Base-by-base conservation (phyloP, 2,113 vertebrate genomes). In the Hyaena hyaena region DNA sequence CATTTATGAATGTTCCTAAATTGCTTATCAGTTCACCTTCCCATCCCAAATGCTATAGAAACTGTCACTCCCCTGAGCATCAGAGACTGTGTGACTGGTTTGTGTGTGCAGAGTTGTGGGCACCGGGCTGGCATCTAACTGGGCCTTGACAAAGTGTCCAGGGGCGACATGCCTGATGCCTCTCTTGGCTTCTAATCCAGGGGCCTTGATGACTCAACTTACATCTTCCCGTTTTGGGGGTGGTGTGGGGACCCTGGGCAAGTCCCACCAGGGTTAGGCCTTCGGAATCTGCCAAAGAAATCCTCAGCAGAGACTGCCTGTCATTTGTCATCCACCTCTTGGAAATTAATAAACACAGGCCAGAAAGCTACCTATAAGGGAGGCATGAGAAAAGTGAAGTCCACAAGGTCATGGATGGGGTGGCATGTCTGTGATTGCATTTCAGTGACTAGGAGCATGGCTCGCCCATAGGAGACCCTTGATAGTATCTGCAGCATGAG, bases 321-420 rank as follows among this genome's bases (percentile, higher is more conserved):
- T n/a, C 80, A 71, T 53, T 84, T 87, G 0, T 21, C 74, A n/a
- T 69, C 15, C 1, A 21, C 63, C 88, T 85, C 53, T 85, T 61
- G 39, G 82, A 84, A 82, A 93, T 85, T 66, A 93, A 48, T 43
- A 88, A 92, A 73, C 86, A 88, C 21, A 50, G 92, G 93, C 73
- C 77, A 90, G 35, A 55, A 55, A 92, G 39, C 21, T 35, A 14
- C 45, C 68, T 53, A 9, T 19, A 35, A 17, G 66, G 86, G 85
- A 76, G 73, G 66, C 21, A 23, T 21, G 89, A 92, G 82, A 73
- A 83, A 90, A 43, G 68, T 0, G 35, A 85, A 43, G 65, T 28
- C 66, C 11, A 1, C 1, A 28, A 73, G 48, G 93, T 39, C 80
- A 48, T 7, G n/a, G 58, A 15, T 7, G 0, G 4, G 39, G 43